A percentile compares a stretch with the other conserved stretches of the same genome.
phyloP scores from a whole-genome alignment of 2,797 vertebrate species.

The Alauda arvensis region DNA sequence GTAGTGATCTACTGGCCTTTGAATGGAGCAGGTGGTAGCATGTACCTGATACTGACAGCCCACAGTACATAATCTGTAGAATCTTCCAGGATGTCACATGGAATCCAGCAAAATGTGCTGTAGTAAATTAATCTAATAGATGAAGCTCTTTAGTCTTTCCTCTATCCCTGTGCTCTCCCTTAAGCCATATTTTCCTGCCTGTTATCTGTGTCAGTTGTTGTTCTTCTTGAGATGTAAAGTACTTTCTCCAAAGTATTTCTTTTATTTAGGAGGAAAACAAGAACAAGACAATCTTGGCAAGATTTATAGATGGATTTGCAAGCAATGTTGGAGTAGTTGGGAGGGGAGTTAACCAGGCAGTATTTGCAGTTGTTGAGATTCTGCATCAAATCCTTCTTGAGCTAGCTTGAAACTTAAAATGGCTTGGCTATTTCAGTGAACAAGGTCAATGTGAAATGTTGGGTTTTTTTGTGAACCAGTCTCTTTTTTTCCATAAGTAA shows the following conservation, averaged over 20 bases:
- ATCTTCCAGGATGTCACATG: neutral
- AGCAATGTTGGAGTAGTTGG: neutral
- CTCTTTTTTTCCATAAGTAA: neutral
- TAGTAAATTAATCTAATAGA: neutral
- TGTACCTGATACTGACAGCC: neutral
- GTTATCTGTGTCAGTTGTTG: neutral
- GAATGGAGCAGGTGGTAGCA: neutral
- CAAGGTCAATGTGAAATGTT: neutral
- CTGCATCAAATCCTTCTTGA: neutral
- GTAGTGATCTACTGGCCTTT: neutral
- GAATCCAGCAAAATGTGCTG: neutral
- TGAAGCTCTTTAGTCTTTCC: neutral
- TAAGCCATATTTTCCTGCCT: neutral
- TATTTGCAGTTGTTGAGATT: neutral
- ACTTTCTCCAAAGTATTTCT: neutral
- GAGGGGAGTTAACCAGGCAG: neutral
- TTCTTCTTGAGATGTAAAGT: neutral
- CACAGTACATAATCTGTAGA: neutral
- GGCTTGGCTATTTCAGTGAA: neutral
- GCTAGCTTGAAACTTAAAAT: neutral
- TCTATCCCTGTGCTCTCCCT: neutral
- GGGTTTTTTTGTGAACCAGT: neutral
- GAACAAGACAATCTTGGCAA: neutral
- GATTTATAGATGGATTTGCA: neutral
- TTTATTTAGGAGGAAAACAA: neutral